Evolutionary conservation across 2,888 invertebrate genomes (phyloP).

Genomic region (Camponotus fellah): DNA sequence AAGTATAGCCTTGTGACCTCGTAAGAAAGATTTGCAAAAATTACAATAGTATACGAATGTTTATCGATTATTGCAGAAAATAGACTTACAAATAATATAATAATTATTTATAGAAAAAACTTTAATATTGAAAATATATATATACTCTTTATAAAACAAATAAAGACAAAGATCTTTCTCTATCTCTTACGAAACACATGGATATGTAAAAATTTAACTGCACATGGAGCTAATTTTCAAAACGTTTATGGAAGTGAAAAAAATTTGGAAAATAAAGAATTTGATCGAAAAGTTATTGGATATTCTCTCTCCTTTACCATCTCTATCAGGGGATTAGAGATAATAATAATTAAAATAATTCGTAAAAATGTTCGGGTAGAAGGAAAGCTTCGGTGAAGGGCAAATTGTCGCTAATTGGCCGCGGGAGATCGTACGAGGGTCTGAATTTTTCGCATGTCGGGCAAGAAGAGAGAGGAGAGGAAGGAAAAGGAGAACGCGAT

Average conservation of each 20-base stretch:
- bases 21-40: neutral
- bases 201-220: neutral
- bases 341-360: slow-evolving; percentile 30
- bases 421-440: slow-evolving; percentile 27
- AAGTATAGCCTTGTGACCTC: neutral
- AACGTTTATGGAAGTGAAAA: neutral
- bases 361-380: neutral
- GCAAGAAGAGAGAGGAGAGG: neutral
- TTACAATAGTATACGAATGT: neutral
- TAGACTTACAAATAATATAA: neutral
- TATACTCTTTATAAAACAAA: neutral
- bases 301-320: slow-evolving; percentile 1
- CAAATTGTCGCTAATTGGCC: slow-evolving; percentile 51
- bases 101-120: neutral
- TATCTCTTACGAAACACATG: neutral
- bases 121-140: neutral
- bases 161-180: neutral
- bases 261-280: neutral
- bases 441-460: slow-evolving; percentile 32
- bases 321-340: neutral
- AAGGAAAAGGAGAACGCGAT: slow-evolving; percentile 5
- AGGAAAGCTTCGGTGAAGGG: slow-evolving; percentile 25
- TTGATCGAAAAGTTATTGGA: neutral
- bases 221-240: neutral
- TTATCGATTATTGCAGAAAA: neutral